A percentile compares a stretch with the other conserved stretches of the same genome.
Evolutionary conservation across 1,140 invertebrate species (phyloP).

Genomic region (Yoshiicerus persimilis): DNA sequence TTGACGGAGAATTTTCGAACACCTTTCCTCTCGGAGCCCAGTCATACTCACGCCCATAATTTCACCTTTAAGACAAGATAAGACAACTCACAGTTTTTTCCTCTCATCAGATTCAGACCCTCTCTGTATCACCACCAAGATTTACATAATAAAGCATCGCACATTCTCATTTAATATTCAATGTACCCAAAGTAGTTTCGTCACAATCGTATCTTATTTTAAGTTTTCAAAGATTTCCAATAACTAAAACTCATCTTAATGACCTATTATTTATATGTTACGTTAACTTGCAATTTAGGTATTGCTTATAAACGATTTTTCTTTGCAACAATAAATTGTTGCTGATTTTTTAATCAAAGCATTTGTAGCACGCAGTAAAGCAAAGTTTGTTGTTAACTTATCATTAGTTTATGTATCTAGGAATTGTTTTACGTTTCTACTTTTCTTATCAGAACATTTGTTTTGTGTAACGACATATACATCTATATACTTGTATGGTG

Average conservation of each 20-base stretch:
- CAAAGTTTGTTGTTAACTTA: too few relatives aligned
- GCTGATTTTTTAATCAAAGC: too few relatives aligned
- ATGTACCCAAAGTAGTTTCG: background rate
- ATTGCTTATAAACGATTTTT: too few relatives aligned
- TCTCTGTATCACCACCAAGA: background rate
- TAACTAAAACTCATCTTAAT: background rate
- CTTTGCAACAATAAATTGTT: too few relatives aligned
- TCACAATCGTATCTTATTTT: background rate
- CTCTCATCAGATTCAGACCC: background rate
- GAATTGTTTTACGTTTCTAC: background rate
- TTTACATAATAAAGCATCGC: background rate
- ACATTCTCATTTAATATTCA: background rate
- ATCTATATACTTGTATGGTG: background rate
- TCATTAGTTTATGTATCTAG: too few relatives aligned
- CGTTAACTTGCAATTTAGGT: too few relatives aligned
- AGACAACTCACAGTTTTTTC: background rate
- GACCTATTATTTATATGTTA: too few relatives aligned
- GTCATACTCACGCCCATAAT: constrained; percentile 20
- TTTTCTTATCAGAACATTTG: background rate
- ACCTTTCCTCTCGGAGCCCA: constrained; percentile 9
- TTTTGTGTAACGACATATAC: background rate
- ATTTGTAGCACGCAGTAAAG: too few relatives aligned
- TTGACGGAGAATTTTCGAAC: constrained; percentile 13
- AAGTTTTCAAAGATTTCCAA: background rate
- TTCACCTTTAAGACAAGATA: constrained; percentile 18